Conservation (phyloP, 2,888 invertebrate species). For the Brachyopa scutellaris region DNA sequence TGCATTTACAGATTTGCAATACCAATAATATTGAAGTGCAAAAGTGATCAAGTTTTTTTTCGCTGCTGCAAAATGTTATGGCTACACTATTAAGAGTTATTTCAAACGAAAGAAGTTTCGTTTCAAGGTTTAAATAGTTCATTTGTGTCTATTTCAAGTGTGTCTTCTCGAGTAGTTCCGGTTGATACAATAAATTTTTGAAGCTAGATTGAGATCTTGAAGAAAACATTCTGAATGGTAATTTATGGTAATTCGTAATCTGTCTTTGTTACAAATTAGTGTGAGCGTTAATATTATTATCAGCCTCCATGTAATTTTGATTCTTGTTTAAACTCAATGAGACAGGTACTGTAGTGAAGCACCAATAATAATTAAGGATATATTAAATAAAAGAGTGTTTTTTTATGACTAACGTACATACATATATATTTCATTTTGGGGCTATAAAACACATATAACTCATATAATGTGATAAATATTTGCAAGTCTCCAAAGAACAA, state of each 20-base stretch:
- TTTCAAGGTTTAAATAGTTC: constrained; percentile 21
- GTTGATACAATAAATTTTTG: constrained; percentile 9
- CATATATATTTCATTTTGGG: too few relatives aligned
- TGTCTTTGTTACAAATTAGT: not conserved
- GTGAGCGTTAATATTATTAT: not conserved
- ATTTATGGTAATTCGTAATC: constrained; percentile 20
- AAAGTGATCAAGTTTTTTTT: constrained; percentile 28
- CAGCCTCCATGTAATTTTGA: not conserved
- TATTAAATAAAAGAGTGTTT: not conserved
- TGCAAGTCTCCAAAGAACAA: too few relatives aligned
- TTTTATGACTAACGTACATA: too few relatives aligned
- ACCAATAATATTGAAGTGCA: constrained; percentile 14
- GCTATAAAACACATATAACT: too few relatives aligned
- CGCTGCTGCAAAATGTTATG: not conserved
- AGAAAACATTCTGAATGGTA: constrained; percentile 16
- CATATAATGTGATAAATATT: too few relatives aligned
- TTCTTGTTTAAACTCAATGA: not conserved
- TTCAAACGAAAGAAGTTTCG: constrained; percentile 7
- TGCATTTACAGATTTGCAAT: not conserved
- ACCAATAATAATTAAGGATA: not conserved
- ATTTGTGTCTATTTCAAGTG: not conserved
- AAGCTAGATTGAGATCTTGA: not conserved
- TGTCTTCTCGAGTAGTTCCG: constrained; percentile 26
- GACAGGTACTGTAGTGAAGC: not conserved
- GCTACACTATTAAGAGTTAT: not conserved